phyloP scores from a whole-genome alignment of 2,113 vertebrate species.

The Merops nubicus region DNA sequence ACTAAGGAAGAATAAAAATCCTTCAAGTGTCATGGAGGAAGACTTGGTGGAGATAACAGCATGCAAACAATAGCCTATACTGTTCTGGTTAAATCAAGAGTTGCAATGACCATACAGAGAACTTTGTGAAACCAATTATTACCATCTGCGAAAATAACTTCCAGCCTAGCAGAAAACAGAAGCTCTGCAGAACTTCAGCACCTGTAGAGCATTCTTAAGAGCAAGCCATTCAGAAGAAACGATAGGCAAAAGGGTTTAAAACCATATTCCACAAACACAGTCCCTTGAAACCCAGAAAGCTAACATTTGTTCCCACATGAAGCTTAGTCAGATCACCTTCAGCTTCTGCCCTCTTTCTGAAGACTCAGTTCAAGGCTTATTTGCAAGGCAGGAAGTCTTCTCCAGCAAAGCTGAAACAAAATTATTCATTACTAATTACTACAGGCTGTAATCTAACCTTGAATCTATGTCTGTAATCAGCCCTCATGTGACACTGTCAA shows the following conservation, averaged over 20 bases:
- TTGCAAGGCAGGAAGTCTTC: background rate
- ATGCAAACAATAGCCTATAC: background rate
- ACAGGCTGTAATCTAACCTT: background rate
- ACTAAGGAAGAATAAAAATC: background rate
- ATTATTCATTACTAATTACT: background rate
- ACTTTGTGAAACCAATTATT: background rate
- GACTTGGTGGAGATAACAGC: background rate
- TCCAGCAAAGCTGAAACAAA: background rate
- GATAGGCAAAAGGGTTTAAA: background rate
- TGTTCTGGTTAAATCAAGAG: background rate
- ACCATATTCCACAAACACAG: background rate
- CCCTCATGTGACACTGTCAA: background rate
- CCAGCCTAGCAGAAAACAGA: background rate
- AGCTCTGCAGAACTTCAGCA: background rate
- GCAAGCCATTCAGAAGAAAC: background rate
- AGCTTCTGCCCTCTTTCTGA: background rate
- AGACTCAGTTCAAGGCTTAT: background rate
- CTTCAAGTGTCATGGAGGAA: background rate
- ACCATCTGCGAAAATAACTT: background rate
- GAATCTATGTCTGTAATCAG: background rate
- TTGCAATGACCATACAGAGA: background rate
- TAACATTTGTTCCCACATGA: fast-evolving
- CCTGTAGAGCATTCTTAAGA: background rate
- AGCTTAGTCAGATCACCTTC: background rate
- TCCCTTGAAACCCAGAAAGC: background rate